These are phyloP conservation scores for Abrostola tripartita DNA, from an alignment of 2,888 invertebrate species.

Conservation along the genomic window DNA sequence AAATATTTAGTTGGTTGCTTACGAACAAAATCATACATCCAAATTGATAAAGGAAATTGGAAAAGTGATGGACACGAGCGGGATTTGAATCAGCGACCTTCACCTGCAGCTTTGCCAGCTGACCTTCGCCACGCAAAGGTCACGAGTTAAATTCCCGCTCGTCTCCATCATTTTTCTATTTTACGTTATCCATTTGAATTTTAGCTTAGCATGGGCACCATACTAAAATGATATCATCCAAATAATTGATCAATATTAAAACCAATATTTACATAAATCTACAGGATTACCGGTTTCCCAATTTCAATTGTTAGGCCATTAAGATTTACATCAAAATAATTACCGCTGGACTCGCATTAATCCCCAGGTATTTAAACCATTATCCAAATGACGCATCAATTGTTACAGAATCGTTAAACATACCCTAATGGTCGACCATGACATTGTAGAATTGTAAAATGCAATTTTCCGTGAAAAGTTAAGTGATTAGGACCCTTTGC, in stretches of 20 bases:
- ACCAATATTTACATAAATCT: not conserved
- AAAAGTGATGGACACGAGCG: no score
- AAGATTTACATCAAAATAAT: slow-evolving; percentile 31
- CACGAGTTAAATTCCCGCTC: no score
- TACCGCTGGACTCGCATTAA: slow-evolving; percentile 19
- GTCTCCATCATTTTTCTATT: no score
- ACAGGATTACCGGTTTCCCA: slow-evolving; percentile 10
- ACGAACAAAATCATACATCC: no score
- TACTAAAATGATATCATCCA: not conserved
- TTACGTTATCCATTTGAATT: no score
- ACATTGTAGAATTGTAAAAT: slow-evolving; percentile 49
- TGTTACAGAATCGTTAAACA: slow-evolving; percentile 42
- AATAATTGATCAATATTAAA: not conserved
- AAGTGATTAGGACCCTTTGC: slow-evolving; percentile 51
- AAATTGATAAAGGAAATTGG: no score
- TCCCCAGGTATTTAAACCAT: slow-evolving; percentile 42
- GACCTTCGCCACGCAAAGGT: no score
- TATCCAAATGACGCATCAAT: slow-evolving; percentile 37
- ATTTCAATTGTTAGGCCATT: slow-evolving; percentile 30
- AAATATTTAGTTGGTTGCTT: no score
- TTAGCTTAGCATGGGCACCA: no score
- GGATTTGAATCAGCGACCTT: no score
- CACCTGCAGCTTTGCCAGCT: no score
- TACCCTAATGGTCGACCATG: slow-evolving; percentile 48
- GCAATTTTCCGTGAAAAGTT: slow-evolving; percentile 54